Base-by-base conservation (phyloP, 2,797 vertebrate species). In the Lithobates pipiens region DNA sequence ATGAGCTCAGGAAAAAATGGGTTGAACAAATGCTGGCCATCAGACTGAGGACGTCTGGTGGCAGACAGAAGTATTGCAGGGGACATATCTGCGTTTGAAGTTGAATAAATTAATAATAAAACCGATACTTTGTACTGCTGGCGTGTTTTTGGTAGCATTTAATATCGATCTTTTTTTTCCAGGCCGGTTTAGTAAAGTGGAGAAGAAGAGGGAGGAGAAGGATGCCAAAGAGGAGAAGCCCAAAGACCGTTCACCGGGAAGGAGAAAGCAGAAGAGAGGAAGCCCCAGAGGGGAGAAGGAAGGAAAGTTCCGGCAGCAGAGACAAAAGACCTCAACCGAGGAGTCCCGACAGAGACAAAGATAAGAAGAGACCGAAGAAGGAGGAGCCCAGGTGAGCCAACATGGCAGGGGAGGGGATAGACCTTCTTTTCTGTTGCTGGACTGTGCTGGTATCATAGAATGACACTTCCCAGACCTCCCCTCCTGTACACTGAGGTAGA, bases 141-240 rank as follows among this genome's bases (percentile, higher is more conserved):
- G 13, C 10, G 44, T 11, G 11, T 46, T 46, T 2, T 13, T 46
- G 44, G 10, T 46, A 46, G 32, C 1, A 46, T 7, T 36, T 2
- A 36, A 36, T 36, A 36, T 36, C 0, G 34, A 36, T 73, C 10
- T 18, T 27, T n/a, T 27, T n/a, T 16, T 2, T n/a, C 78, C 85
- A 96, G 95, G 92, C 88, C 95, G 93, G 16, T 89, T 92, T 83
- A 92, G 90, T 86, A 95, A 90, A 94, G 93, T 92, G 70, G 93
- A 93, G 86, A 90, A 92, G 39, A n/a, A 85, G 88, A 88, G 83
- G 80, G 91, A 81, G 16, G n/a, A 16, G 15, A 54, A 15, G 50
- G 50, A 54, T 5, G 50, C 11, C 29, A 84, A 82, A 10, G 83
- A 86, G 10, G 82, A 86, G 27, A 10, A 16, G 18, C 79, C 8